Evolutionary conservation across 2,888 invertebrate species (phyloP), one percentile per base, ranked within the genome.

Genomic region (Meghimatium bilineatum): DNA sequence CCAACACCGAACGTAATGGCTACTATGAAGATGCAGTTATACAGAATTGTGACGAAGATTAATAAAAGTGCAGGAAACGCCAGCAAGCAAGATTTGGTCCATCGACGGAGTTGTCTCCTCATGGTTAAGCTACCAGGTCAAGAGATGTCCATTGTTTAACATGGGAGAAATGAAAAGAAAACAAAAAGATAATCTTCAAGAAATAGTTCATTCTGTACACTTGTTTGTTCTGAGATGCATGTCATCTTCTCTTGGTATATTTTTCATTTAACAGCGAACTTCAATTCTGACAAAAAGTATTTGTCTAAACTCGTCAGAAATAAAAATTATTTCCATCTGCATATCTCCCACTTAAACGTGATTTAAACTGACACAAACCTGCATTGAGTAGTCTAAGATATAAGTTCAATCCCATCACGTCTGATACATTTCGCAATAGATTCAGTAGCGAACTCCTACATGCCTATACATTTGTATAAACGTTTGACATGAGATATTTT

Each of bases 11-110:
- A 83, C 78, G 85, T 87, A 52, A 89, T 85, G 26, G 88, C 82
- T 38, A 84, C 78, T 87, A 88, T 88, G n/a, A 89, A 74, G 52
- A 87, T 74, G 66, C 86, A 87, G 83, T 88, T 88, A 85, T 88
- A 89, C 66, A 85, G 87, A n/a, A 90, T 76, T 63, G 87, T 87
- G 20, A 90, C 80, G 83, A 87, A 89, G 17, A 88, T 49, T 52
- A 89, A 86, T 0, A 71, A 14, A 20, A 71, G 6, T 17, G 56
- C 80, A 34, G 87, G 71, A 26, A 81, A 72, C 60, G 87, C 80
- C 44, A 86, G 85, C 56, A 86, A 82, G 71, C 80, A 76, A 38
- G 87, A 83, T 32, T 87, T 79, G 38, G 88, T 76, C 89, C 89
- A 90, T 67, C 86, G 85, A 49, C 88, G 87, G 34, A 86, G 80